Base-by-base conservation (phyloP, 2,797 vertebrate species). In the Prionace glauca region DNA sequence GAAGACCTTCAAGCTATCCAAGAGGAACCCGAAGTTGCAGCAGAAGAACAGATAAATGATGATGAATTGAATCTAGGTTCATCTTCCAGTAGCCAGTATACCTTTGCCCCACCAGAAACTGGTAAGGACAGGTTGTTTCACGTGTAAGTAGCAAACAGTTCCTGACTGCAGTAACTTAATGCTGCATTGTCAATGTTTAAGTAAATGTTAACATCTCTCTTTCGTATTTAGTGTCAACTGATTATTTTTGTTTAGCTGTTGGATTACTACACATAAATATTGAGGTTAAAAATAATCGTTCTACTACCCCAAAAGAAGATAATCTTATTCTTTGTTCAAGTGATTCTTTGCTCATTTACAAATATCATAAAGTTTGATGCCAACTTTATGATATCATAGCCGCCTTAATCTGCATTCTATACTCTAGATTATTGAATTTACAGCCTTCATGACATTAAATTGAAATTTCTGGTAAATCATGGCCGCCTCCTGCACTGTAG, bases 21-120 rank as follows among this genome's bases (percentile, higher is more conserved):
- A 95, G 98, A 98, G 36, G 96, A 97, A 50, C 96, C 96, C 87
- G 95, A 95, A 95, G 96, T 96, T 96, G 97, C 96, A 14, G 97
- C 96, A 32, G 71, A 97, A 96, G 97, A 97, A 96, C 96, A 96
- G 3, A 97, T 16, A 0, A 96, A 29, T 96, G 97, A 95, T 0
- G 98, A 98, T 94, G 98, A 98, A 96, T 97, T 98, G 95, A 98
- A 99, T 97, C 97, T 99, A 95, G 99, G 99, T n/a, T 98, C 98
- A 65, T 99, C 99, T 50, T 98, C 98, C 77, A 99, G 99, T 97
- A 99, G 99, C 97, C 99, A 99, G 84, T 99, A 99, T 65, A 96
- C 98, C 0, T 99, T 99, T 97, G 98, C 98, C n/a, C 97, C 98
- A 77, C 96, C 98, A 79, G 98, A 99, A 96, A 97, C 98, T 86